phyloP scores from a whole-genome alignment of 2,113 vertebrate species.

The Meleagris gallopavo region DNA sequence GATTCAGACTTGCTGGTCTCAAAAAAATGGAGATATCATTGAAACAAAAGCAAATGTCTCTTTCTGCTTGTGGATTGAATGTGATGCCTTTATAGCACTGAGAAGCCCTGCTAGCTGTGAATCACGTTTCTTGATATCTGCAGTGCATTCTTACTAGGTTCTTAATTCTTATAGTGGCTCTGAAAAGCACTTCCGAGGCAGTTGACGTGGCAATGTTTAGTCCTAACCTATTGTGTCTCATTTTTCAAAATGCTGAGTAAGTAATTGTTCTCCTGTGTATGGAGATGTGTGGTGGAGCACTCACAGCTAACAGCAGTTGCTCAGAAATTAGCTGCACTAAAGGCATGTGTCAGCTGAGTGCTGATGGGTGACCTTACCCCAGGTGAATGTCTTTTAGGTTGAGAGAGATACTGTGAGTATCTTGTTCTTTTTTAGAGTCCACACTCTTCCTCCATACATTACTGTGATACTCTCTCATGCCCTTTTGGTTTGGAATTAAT shows the following conservation, averaged over 20 bases:
- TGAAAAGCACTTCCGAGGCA: neutral
- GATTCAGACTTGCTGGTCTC: neutral
- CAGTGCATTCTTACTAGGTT: neutral
- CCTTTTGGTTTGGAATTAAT: neutral
- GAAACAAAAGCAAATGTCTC: neutral
- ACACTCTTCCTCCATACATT: neutral
- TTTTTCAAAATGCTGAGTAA: constrained; percentile 9
- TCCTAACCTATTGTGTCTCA: neutral
- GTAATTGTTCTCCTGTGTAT: neutral
- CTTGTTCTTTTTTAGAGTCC: neutral
- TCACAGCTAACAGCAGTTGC: neutral
- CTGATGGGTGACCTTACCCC: neutral
- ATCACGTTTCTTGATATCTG: neutral
- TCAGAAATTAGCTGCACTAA: neutral
- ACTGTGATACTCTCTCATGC: neutral
- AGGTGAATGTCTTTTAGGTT: neutral
- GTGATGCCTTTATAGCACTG: neutral
- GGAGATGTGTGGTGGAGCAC: neutral
- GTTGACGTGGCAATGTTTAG: constrained; percentile 8
- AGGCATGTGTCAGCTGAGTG: neutral
- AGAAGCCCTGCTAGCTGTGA: neutral
- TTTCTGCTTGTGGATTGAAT: neutral
- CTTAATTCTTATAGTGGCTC: neutral
- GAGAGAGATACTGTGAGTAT: neutral
- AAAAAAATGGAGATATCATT: neutral